Base-by-base conservation (phyloP, 1,140 invertebrate species). In the Pogonognathellus flavescens region DNA sequence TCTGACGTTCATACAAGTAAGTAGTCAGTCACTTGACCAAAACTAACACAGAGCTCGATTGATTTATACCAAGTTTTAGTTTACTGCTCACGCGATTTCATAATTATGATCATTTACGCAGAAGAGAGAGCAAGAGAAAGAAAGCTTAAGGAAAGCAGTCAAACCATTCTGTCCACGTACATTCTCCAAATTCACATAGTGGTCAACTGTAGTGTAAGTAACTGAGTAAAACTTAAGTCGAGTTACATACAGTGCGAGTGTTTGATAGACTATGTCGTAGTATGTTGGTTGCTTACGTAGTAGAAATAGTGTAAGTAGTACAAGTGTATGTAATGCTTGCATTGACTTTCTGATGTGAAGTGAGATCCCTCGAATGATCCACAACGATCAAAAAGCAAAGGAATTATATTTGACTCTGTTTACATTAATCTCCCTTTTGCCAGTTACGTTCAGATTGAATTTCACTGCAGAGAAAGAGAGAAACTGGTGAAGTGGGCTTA, bases 41-140 rank as follows among this genome's bases (percentile, higher is more conserved):
- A 55, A 82, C 80, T 52, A 83, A 53, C 13, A 49, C 31, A n/a
- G 50, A 83, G 41, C 57, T 66, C 82, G 82, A 83, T 83, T 83
- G 82, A 83, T 83, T 83, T 83, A 83, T 62, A 83, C 49, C 31
- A 83, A 83, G 82, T 66, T 66, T 83, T 83, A 50, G 31, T 83
- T 83, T 83, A 60, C 60, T 50, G 41, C 82, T 59, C 84, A 85
- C 84, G 84, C 84, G 84, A 85, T 85, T 82, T 60, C 53, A 85
- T 85, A 85, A 81, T 85, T 85, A 82, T 82, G 84, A 85, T 85
- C 84, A 85, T 85, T 85, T 85, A 85, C 76, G 84, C 70, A 83
- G 70, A 50, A 83, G 41, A 49, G 7, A 11, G 22, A 80, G 70
- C 52, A 49, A 80, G 50, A 81, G 20, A 50, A 81, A 70, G 62